A percentile compares a stretch with the other conserved stretches of the same genome.
Evolutionary conservation across 2,797 vertebrate genomes (phyloP).

Genomic region (Ficedula albicollis): DNA sequence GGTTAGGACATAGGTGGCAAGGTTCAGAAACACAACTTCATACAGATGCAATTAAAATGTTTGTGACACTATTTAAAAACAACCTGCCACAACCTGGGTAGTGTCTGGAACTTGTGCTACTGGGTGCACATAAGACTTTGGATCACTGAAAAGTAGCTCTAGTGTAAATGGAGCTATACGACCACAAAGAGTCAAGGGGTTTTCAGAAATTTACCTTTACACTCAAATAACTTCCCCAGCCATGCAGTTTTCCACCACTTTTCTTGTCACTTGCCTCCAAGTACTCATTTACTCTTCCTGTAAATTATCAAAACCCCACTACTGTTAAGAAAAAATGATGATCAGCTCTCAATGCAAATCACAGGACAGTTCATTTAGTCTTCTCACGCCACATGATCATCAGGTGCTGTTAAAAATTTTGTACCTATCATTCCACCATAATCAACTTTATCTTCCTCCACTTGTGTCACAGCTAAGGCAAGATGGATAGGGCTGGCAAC

Average conservation of each 20-base stretch:
- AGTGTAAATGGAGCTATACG: background rate
- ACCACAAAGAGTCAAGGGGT: background rate
- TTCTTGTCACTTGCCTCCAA: background rate
- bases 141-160: background rate
- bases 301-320: background rate
- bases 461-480: background rate
- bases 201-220: background rate
- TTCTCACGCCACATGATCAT: background rate
- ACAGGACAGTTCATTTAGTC: background rate
- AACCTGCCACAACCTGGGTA: background rate
- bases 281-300: background rate
- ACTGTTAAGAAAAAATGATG: background rate
- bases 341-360: background rate
- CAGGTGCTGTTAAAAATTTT: background rate
- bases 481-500: too few relatives aligned
- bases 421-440: background rate
- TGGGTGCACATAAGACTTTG: background rate
- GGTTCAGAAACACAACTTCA: background rate
- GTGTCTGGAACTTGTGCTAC: background rate
- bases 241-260: background rate
- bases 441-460: background rate
- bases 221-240: background rate
- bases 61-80: fast-evolving
- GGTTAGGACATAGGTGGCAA: background rate
- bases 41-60: background rate